Conservation (phyloP, 1,140 invertebrate species). For the Rhynchophorus ferrugineus region DNA sequence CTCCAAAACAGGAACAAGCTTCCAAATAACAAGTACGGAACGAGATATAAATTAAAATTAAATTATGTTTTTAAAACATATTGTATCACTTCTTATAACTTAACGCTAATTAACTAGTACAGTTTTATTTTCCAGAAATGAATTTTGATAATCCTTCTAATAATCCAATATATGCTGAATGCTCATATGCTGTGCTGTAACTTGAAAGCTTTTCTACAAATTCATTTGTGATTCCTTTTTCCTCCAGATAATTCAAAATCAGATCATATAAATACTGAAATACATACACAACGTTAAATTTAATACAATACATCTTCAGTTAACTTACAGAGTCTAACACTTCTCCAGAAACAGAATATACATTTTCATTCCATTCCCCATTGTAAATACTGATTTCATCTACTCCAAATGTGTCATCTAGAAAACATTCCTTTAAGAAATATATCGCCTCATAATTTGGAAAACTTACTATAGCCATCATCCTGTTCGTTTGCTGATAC, state of each 20-base stretch:
- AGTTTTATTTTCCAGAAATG: slow-evolving; percentile 55
- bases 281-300: slow-evolving; percentile 21
- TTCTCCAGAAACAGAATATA: slow-evolving; percentile 81
- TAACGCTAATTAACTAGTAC: slow-evolving; percentile 1
- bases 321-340: slow-evolving; percentile 76
- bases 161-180: slow-evolving; percentile 76
- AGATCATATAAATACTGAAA: slow-evolving; percentile 88
- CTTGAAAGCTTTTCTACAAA: slow-evolving; percentile 82
- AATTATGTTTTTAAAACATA: slow-evolving; percentile 5
- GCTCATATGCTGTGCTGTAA: slow-evolving; percentile 84
- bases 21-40: slow-evolving; percentile 10
- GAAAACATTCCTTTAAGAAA: slow-evolving; percentile 27
- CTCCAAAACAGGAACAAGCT: slow-evolving; percentile 2
- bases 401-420: slow-evolving; percentile 78
- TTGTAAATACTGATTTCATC: slow-evolving; percentile 80
- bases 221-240: slow-evolving; percentile 86
- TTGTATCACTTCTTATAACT: slow-evolving; percentile 2
- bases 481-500: slow-evolving; percentile 55
- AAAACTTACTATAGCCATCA: slow-evolving; percentile 62
- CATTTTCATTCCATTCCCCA: slow-evolving; percentile 73
- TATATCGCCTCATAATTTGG: not conserved
- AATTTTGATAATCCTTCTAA: slow-evolving; percentile 82
- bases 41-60: slow-evolving; percentile 5
- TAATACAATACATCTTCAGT: slow-evolving; percentile 22
- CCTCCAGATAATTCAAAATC: slow-evolving; percentile 87